Percentiles rank a stretch among this genome's conserved stretches.
Conservation (phyloP, 2,113 vertebrate species). For the Shinisaurus crocodilurus region DNA sequence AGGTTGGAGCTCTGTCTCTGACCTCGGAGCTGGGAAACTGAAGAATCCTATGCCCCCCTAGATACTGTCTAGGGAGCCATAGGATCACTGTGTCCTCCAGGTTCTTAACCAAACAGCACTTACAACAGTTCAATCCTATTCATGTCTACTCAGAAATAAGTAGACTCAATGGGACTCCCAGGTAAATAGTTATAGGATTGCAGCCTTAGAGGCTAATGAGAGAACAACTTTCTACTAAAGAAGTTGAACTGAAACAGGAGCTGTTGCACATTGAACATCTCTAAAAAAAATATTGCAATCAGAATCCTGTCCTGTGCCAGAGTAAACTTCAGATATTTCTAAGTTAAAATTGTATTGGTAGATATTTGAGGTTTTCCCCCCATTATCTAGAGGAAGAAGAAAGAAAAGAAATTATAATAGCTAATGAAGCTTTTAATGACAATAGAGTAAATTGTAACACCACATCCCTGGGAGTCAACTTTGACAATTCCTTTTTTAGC, state of each 20-base stretch:
- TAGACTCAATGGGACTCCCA: too few relatives aligned
- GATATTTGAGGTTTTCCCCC: background rate
- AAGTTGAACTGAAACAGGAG: conserved; percentile 14
- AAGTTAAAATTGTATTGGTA: background rate
- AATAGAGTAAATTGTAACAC: background rate
- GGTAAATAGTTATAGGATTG: background rate
- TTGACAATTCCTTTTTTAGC: background rate
- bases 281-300: conserved; percentile 6
- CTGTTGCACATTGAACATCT: conserved; percentile 16
- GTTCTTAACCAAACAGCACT: conserved; percentile 7
- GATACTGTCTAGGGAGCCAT: too few relatives aligned
- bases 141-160: too few relatives aligned
- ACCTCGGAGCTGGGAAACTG: too few relatives aligned
- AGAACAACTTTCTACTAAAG: background rate
- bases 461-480: background rate
- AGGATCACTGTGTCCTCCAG: background rate
- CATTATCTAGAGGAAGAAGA: background rate
- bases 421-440: background rate
- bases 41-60: too few relatives aligned
- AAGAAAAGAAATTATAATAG: conserved; percentile 10
- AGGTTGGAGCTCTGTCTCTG: too few relatives aligned
- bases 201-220: background rate
- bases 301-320: conserved; percentile 10
- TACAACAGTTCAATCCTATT: too few relatives aligned
- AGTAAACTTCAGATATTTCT: conserved; percentile 21